A percentile compares a stretch with the other conserved stretches of the same genome.
Conservation (phyloP, 2,888 invertebrate species). For the Campopleginae sp. region DNA sequence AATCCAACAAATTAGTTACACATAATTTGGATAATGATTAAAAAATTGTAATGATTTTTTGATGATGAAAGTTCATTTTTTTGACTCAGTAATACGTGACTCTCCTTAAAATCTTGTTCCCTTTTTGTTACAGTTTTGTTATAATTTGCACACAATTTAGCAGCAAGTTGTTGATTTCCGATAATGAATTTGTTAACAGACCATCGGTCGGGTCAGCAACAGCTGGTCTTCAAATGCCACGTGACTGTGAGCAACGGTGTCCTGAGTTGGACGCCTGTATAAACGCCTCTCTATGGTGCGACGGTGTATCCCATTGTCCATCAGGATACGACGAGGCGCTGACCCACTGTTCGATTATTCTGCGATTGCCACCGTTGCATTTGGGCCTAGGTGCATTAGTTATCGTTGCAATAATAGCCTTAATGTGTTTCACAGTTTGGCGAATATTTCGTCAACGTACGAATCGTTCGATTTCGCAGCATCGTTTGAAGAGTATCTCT, state of each 20-base stretch:
- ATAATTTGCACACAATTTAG: no score
- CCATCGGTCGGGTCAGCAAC: constrained; percentile 82
- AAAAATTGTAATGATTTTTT: no score
- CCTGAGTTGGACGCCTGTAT: constrained; percentile 83
- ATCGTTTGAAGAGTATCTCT: constrained; percentile 91
- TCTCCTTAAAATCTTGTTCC: no score
- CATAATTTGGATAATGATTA: no score
- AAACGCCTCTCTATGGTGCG: constrained; percentile 84
- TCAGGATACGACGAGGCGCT: constrained; percentile 90
- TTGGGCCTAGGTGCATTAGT: constrained; percentile 85
- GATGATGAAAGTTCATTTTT: no score
- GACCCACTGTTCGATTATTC: constrained; percentile 91
- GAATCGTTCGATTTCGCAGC: constrained; percentile 91
- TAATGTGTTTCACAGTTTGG: constrained; percentile 80
- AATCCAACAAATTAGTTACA: no score
- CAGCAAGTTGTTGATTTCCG: neutral
- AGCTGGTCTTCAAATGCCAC: constrained; percentile 87
- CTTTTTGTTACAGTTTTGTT: no score
- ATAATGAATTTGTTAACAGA: constrained; percentile 67
- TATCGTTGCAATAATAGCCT: constrained; percentile 80
- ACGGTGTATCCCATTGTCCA: constrained; percentile 84
- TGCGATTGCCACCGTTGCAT: constrained; percentile 91
- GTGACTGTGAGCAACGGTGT: constrained; percentile 86
- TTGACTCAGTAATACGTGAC: no score
- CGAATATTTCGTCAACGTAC: constrained; percentile 87